A percentile compares a stretch with the other conserved stretches of the same genome.
These are phyloP conservation scores for Stenodema calcarata DNA, from an alignment of 2,888 invertebrate species.

Conservation along the genomic window DNA sequence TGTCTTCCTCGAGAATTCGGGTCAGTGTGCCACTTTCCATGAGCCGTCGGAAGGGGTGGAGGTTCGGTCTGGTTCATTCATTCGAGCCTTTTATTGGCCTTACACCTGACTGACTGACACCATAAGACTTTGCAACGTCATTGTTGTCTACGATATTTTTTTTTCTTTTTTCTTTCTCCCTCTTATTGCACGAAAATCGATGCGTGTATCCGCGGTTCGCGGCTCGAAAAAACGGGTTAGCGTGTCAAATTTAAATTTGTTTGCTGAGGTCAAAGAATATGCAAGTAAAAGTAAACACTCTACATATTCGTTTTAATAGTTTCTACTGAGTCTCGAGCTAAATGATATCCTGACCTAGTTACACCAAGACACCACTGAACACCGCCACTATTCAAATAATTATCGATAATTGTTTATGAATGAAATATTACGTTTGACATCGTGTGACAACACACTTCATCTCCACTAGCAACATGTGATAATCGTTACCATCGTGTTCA, in stretches of 20 bases:
- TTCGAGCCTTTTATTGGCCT: slow-evolving; percentile 33
- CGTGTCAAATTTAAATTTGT: not conserved
- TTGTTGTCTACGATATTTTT: not conserved
- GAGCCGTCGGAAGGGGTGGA: not conserved
- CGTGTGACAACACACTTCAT: too few species aligned
- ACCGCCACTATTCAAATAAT: too few species aligned
- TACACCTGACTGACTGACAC: slow-evolving; percentile 42
- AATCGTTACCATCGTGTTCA: too few species aligned
- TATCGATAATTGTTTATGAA: too few species aligned
- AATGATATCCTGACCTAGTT: too few species aligned
- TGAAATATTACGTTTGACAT: too few species aligned
- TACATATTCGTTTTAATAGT: too few species aligned
- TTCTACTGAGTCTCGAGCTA: too few species aligned
- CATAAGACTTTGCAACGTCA: slow-evolving; percentile 15
- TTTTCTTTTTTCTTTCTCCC: not conserved
- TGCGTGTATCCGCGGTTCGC: not conserved
- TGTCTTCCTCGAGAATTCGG: slow-evolving; percentile 32
- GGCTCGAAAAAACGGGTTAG: not conserved
- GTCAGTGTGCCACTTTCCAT: slow-evolving; percentile 45
- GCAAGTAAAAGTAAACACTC: not conserved
- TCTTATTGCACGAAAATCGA: not conserved
- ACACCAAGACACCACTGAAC: too few species aligned
- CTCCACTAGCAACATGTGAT: too few species aligned
- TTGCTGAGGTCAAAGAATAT: not conserved
- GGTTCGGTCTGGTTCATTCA: not conserved